These are phyloP conservation scores for Ichneumoninae sp. DNA, from an alignment of 2,888 invertebrate species.

Conservation along the genomic window DNA sequence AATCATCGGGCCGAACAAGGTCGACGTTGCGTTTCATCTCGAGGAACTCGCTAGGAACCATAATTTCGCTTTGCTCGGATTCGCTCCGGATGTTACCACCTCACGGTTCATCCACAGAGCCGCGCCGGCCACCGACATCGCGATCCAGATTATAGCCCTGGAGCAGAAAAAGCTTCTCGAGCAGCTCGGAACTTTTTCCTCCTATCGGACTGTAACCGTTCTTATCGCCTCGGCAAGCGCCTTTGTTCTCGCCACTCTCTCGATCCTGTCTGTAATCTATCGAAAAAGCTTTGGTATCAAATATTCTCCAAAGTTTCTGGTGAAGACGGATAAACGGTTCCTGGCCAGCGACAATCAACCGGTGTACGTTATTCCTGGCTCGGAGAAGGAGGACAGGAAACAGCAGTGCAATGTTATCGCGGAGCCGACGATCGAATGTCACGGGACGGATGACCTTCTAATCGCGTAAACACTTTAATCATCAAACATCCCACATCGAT, in stretches of 20 bases:
- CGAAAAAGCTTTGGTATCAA: constrained; percentile 84
- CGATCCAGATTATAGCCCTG: constrained; percentile 85
- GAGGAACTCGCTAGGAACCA: constrained; percentile 90
- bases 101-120: constrained; percentile 87
- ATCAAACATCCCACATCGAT: background rate
- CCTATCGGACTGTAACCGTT: constrained; percentile 86
- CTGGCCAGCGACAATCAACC: constrained; percentile 87
- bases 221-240: constrained; percentile 92
- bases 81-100: constrained; percentile 87
- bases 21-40: constrained; percentile 91
- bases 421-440: constrained; percentile 12
- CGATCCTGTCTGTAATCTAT: constrained; percentile 91
- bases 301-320: constrained; percentile 67
- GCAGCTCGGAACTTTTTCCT: constrained; percentile 85
- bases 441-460: background rate
- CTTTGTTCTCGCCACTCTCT: constrained; percentile 91
- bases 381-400: constrained; percentile 86
- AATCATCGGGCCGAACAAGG: constrained; percentile 90
- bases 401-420: constrained; percentile 21
- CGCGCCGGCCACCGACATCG: constrained; percentile 79
- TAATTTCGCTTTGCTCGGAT: constrained; percentile 84
- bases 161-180: constrained; percentile 89
- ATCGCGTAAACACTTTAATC: background rate
- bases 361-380: constrained; percentile 89
- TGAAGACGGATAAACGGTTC: constrained; percentile 84